Evolutionary conservation across 2,113 vertebrate species (phyloP).

Genomic region (Aegithalos caudatus): DNA sequence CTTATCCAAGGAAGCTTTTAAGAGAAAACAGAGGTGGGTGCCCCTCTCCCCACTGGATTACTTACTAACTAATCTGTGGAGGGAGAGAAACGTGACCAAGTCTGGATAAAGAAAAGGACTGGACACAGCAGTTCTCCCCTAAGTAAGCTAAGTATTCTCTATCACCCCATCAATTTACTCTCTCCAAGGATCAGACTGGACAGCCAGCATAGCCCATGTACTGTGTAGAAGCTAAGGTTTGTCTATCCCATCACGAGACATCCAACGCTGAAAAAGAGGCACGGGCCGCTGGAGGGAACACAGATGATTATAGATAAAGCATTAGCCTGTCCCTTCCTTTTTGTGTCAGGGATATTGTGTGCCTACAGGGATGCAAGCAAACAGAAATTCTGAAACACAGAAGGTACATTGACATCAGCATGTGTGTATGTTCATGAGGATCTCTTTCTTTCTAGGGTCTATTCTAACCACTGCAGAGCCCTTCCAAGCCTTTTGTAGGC

Average conservation of each 20-base stretch:
- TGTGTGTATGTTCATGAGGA: neutral
- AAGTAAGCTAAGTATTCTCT: neutral
- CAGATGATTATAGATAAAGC: neutral
- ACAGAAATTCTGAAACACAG: neutral
- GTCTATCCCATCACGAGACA: neutral
- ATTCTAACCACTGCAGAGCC: neutral
- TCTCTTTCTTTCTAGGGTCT: neutral
- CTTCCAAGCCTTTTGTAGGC: neutral
- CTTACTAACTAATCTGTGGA: neutral
- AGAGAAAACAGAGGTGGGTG: neutral
- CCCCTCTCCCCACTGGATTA: fast-evolving
- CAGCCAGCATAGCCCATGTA: neutral
- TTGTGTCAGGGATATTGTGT: neutral
- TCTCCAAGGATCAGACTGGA: neutral
- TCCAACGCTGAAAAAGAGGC: fast-evolving
- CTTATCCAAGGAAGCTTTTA: neutral
- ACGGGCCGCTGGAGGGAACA: neutral
- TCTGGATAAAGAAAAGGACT: neutral
- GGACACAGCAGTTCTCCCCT: fast-evolving
- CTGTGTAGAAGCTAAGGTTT: neutral
- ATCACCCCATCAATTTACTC: neutral
- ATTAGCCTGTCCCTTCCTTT: neutral
- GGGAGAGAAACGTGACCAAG: neutral
- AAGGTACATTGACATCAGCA: neutral
- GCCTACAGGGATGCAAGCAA: neutral